Base-by-base conservation (phyloP, 2,113 vertebrate species). In the Apodemus speciosus region DNA sequence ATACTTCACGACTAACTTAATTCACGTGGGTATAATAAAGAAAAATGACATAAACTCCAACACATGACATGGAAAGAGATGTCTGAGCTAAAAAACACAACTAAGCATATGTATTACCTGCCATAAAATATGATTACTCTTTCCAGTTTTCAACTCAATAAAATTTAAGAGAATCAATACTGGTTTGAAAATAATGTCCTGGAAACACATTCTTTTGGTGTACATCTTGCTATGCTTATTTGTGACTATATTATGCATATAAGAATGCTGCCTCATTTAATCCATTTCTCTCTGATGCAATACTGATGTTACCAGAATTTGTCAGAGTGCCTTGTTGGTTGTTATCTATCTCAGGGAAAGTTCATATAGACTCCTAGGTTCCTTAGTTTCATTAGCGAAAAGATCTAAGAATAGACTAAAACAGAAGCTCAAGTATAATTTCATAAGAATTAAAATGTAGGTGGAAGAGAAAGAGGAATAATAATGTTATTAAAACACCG, bases 1-100 rank as follows among this genome's bases (percentile, higher is more conserved):
- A 89, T 86, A 91, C 62, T 68, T 79, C 87, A 30, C 86, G 20
- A 60, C 9, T 93, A 86, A 92, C 62, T 92, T 91, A 27, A 53
- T 84, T 83, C 58, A 91, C 89, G 11, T 87, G 14, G 43, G 23
- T 93, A 62, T 43, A 89, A 68, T 68, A 66, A 0, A 9, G 9
- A 23, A 6, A 51, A 83, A 1, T 25, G 38, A 60, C 81, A 58
- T 3, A 38, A 43, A 92, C 93, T 95, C 85, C 7, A 81, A 15
- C 92, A 84, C 6, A 49, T 6, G 51, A 2, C 60, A 0, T 89
- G 8, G 1, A 15, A 10, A 88, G 13, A 4, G 0, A 25, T 92
- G 51, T 90, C 49, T 88, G 60, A 86, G 11, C 4, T 92, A 84
- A 62, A 77, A 89, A 75, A 51, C n/a, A 58, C 9, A 32, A 32